Conservation (phyloP, 2,113 vertebrate genomes). For the Ornithorhynchus anatinus region DNA sequence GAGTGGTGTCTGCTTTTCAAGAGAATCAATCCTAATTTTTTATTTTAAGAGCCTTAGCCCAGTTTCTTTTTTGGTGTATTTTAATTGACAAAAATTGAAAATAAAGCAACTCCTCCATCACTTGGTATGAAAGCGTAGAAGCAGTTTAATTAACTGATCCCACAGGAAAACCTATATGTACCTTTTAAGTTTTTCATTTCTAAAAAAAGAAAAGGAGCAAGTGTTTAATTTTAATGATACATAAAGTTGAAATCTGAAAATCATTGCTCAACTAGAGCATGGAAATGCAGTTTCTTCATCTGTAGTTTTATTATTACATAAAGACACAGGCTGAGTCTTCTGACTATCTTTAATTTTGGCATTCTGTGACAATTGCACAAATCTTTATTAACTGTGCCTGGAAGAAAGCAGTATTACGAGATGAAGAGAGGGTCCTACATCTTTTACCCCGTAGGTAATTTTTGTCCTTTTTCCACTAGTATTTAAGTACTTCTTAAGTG, state of each 20-base stretch:
- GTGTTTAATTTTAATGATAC: background rate
- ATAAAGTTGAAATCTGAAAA: background rate
- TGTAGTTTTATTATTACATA: conserved; percentile 18
- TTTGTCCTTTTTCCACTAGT: conserved; percentile 69
- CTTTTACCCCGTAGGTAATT: conserved; percentile 67
- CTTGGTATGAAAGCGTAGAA: conserved; percentile 16
- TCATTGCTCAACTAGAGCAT: conserved; percentile 1
- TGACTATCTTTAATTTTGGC: conserved; percentile 53
- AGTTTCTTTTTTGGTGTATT: background rate
- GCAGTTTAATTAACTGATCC: conserved; percentile 3
- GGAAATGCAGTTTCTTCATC: conserved; percentile 41
- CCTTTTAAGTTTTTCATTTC: background rate
- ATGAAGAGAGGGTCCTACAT: conserved; percentile 57
- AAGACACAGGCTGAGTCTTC: conserved; percentile 54
- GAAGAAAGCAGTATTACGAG: conserved; percentile 62
- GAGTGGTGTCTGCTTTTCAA: background rate
- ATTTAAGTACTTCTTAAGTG: conserved; percentile 72
- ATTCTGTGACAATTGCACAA: conserved; percentile 65
- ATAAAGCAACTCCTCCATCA: conserved; percentile 5
- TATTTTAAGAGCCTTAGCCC: conserved; percentile 20
- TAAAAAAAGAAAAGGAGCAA: background rate
- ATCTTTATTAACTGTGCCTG: conserved; percentile 67
- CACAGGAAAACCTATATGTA: conserved; percentile 7
- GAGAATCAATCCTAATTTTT: background rate
- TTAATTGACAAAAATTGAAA: background rate